Percentiles rank a stretch among this genome's conserved stretches.
Conservation (phyloP, 1,140 invertebrate species). For the Gonatopus flavifemur region DNA sequence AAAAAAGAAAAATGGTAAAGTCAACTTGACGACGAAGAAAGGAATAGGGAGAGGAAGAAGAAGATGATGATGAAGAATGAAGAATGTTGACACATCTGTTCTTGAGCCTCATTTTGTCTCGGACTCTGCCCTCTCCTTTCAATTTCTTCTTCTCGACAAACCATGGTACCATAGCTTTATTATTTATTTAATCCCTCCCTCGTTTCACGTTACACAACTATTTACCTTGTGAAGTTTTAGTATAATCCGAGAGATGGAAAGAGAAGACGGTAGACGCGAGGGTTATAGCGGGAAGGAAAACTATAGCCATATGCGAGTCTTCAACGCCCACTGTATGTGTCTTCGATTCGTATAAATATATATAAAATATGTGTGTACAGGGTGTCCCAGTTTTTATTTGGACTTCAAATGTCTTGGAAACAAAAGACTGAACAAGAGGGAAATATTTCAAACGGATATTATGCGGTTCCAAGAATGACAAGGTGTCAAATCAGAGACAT, state of each 20-base stretch:
- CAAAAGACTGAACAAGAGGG: too few relatives aligned
- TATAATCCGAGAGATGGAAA: conserved; percentile 24
- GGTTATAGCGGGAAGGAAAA: conserved; percentile 24
- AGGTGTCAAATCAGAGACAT: too few relatives aligned
- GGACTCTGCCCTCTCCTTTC: conserved; percentile 39
- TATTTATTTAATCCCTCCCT: conserved; percentile 52
- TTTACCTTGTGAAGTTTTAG: conserved; percentile 42
- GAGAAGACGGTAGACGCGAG: neutral
- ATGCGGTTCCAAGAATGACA: too few relatives aligned
- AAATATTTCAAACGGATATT: too few relatives aligned
- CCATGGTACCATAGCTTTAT: conserved; percentile 37
- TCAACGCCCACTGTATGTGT: conserved; percentile 36
- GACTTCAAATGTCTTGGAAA: too few relatives aligned
- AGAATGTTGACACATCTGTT: conserved; percentile 43
- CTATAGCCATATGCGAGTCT: conserved; percentile 37
- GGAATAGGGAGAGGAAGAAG: conserved; percentile 20
- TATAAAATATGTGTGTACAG: too few relatives aligned
- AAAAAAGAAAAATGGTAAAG: conserved; percentile 13
- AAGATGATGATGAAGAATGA: too few relatives aligned
- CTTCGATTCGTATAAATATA: too few relatives aligned
- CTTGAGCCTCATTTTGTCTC: too few relatives aligned
- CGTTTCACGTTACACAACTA: conserved; percentile 49
- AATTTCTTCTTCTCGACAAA: conserved; percentile 38
- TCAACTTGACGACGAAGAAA: too few relatives aligned
- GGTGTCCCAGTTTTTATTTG: too few relatives aligned